phyloP scores from a whole-genome alignment of 1,140 invertebrate genomes.

The Heterodera schachtii region DNA sequence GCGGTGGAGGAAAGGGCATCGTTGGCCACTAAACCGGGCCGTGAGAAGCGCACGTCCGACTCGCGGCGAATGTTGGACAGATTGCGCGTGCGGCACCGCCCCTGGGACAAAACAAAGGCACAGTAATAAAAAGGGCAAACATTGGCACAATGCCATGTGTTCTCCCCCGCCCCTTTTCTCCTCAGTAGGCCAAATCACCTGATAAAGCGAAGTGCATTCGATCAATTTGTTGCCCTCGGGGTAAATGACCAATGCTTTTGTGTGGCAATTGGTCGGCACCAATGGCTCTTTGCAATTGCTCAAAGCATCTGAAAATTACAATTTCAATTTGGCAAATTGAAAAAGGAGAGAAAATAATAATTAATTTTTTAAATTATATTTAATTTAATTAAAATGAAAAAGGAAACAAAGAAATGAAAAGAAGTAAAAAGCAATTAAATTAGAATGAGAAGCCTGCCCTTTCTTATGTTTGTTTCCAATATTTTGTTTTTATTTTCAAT shows the following conservation, averaged over 20 bases:
- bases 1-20: conserved; percentile 58
- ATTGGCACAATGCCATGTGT: background rate
- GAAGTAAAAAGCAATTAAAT: too few relatives aligned
- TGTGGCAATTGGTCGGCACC: conserved; percentile 55
- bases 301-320: conserved; percentile 40
- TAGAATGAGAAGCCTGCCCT: too few relatives aligned
- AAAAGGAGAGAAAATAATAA: background rate
- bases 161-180: too few relatives aligned
- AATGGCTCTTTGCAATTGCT: conserved; percentile 48
- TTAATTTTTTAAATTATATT: too few relatives aligned
- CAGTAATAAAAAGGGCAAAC: background rate
- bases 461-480: background rate
- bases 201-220: conserved; percentile 62
- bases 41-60: conserved; percentile 48
- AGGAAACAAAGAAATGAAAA: too few relatives aligned
- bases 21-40: conserved; percentile 57
- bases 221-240: conserved; percentile 59
- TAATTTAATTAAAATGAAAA: too few relatives aligned
- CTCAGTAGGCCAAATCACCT: conserved; percentile 35
- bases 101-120: conserved; percentile 39
- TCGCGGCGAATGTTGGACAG: conserved; percentile 62
- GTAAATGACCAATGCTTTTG: conserved; percentile 59
- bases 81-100: conserved; percentile 61
- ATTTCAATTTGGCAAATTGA: conserved; percentile 23
- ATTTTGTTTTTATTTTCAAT: background rate